Base-by-base conservation (phyloP, 2,888 invertebrate genomes). In the Mayetiola destructor region DNA sequence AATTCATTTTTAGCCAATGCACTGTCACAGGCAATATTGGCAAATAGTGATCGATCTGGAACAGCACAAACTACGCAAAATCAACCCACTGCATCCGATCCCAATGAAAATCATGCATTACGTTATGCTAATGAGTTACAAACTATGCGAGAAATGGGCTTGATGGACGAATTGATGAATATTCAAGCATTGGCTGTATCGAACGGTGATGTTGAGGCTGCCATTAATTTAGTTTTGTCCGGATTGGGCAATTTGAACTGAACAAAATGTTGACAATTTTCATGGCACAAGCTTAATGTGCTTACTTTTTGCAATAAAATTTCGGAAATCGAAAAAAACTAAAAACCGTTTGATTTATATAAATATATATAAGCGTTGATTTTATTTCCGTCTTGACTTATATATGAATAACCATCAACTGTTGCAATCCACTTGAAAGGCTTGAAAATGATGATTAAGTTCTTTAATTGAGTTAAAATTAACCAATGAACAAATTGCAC, bases 371-470 rank as follows among this genome's bases (percentile, higher is more conserved):
- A 32, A 32, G 32, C 32, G 8, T 32, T 32, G 12, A 5, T 21
- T 21, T 5, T 42, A 23, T 42, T 42, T 42, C 16, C 39, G 20
- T 12, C 4, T 16, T 3, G 20, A 5, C 6, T 9, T 5, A 8
- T 3, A 16, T 39, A 39, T 18, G 8, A 2, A 16, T 18, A 39
- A 39, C 4, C 4, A 3, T 39, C 18, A 39, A 40, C 10, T 37
- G 9, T 37, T 16, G 37, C 8, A 14, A 14, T 1, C 14, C 3
- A 60, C 36, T 18, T 67, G 66, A 61, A 86, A 95, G 1, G 90
- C 95, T 73, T 89, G 85, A 74, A 85, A 96, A 67, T 85, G 87
- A 75, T 96, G 96, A 74, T 96, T 96, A 27, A 96, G 76, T 37
- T 84, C 83, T 40, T 80, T 75, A 4, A 88, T 75, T 2, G 81